Evolutionary conservation across 2,113 vertebrate genomes (phyloP).

Genomic region (Excalfactoria chinensis): DNA sequence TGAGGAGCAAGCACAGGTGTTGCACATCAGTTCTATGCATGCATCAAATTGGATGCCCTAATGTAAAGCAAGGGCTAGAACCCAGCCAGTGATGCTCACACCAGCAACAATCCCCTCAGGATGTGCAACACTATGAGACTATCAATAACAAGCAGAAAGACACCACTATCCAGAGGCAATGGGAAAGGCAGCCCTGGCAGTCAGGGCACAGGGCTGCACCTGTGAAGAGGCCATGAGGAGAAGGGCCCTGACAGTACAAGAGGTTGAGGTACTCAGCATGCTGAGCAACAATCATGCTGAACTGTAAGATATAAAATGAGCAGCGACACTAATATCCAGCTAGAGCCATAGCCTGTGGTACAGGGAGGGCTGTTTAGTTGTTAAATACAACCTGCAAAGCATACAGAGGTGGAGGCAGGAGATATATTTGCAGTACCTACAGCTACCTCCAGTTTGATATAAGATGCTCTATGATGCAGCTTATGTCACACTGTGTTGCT

Average conservation of each 20-base stretch:
- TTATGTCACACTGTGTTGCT: neutral
- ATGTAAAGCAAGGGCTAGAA: neutral
- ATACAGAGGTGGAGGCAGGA: neutral
- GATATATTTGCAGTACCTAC: neutral
- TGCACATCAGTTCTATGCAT: neutral
- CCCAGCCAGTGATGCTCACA: fast-evolving
- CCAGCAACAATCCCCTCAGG: neutral
- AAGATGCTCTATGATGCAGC: neutral
- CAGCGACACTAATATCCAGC: neutral
- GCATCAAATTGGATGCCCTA: neutral
- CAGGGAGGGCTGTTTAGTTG: neutral
- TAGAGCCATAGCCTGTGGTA: neutral
- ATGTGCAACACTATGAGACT: neutral
- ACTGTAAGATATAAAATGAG: neutral
- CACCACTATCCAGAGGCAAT: neutral
- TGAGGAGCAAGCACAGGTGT: neutral
- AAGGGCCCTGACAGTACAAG: neutral
- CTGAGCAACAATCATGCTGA: neutral
- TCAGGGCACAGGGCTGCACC: neutral
- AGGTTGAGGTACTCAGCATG: neutral
- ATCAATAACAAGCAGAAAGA: neutral
- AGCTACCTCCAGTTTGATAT: neutral
- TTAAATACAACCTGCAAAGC: neutral
- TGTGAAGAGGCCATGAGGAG: neutral
- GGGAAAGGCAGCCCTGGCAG: neutral